Evolutionary conservation across 2,797 vertebrate species (phyloP), one percentile per base, ranked within the genome.

Genomic region (Astyanax mexicanus): DNA sequence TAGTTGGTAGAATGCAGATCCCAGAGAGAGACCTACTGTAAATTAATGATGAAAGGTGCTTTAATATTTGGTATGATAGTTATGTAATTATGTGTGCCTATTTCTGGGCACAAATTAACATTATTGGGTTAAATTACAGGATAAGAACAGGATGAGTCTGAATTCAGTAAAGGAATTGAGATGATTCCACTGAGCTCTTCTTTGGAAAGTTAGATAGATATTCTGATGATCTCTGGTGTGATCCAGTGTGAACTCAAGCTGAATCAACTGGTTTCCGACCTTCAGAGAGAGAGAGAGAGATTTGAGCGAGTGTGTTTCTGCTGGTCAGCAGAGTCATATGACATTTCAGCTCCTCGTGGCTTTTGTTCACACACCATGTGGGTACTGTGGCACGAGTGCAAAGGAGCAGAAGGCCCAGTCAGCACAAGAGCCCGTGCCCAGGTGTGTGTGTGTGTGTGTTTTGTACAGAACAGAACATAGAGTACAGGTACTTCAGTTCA

Each of bases 251-350:
- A 17, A 69, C 23, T 54, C 44, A 42, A n/a, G 57, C 32, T 12
- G 12, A 51, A 44, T 37, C 74, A 67, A 49, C 61, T 57, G 37
- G 44, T 74, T 51, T 27, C 9, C 45, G 19, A 13, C 5, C 66
- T 75, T 35, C 44, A 35, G 35, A 37, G 38, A 27, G 58, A 25
- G 51, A 67, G 69, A 71, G 74, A 38, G 29, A 32, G 29, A n/a
- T 32, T 49, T 61, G 70, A 57, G 15, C 71, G 58, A 44, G 69
- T 64, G 23, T 49, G 19, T 69, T 60, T 3, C 37, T 61, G 57
- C 75, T 75, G 78, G 55, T 70, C 49, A n/a, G 12, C 25, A 35
- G 77, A 80, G 72, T 80, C 77, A 75, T 80, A 80, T 78, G 77
- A 73, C 72, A 65, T 77, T 58, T 74, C 37, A 52, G 66, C 29